Evolutionary conservation across 2,113 vertebrate genomes (phyloP).

Genomic region (Narcine bancroftii): DNA sequence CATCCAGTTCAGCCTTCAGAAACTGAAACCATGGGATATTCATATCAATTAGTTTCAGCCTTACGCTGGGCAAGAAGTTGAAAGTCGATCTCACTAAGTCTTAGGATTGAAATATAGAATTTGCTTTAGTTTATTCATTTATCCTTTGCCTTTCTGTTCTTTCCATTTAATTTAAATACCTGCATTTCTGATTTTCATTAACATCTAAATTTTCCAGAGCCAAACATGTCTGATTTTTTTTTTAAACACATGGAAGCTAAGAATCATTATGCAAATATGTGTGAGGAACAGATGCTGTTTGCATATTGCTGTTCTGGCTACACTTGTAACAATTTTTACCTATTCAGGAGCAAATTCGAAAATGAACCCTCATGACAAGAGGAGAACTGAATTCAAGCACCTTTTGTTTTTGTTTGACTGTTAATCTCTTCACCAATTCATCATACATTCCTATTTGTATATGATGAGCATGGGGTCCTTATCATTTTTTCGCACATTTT

Average conservation of each 20-base stretch:
- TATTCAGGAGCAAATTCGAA: background rate
- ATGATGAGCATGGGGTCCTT: background rate
- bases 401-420: background rate
- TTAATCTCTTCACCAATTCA: background rate
- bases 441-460: background rate
- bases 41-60: background rate
- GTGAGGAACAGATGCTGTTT: background rate
- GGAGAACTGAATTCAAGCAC: background rate
- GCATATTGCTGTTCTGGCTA: background rate
- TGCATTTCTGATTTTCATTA: background rate
- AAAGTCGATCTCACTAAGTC: background rate
- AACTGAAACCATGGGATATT: background rate
- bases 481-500: background rate
- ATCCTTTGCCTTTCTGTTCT: background rate
- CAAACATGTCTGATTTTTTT: background rate
- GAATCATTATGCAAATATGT: background rate
- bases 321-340: background rate
- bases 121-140: background rate
- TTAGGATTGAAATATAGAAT: background rate
- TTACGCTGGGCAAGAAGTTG: background rate
- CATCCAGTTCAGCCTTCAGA: background rate
- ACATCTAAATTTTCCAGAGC: background rate
- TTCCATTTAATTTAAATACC: background rate
- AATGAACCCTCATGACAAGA: background rate
- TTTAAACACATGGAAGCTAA: background rate